Base-by-base conservation (phyloP, 2,113 vertebrate species). In the Corynorhinus townsendii region DNA sequence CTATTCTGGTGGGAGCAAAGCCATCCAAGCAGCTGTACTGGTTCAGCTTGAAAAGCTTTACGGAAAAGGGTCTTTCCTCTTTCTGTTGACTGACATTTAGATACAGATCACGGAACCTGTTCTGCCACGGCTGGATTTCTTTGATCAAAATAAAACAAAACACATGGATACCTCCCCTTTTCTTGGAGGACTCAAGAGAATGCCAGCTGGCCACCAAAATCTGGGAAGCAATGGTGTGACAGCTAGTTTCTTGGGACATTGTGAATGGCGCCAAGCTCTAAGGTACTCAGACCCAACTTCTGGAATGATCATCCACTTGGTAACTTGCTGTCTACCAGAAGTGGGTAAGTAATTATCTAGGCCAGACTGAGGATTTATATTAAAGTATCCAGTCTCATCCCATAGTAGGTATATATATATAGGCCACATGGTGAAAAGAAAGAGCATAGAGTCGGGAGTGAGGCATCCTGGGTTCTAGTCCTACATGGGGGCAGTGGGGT, bases 371-470 rank as follows among this genome's bases (percentile, higher is more conserved):
- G n/a, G 69, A 28, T 22, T 86, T 75, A 68, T 66, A 47, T 89
- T 11, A 17, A 79, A 64, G 15, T 49, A 19, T 68, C 43, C 43
- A 72, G 35, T 28, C 79, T 24, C 11, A 45, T 64, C 59, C 69
- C 30, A 30, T 17, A 38, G 26, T 26, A 81, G 52, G 43, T 54
- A 54, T 52, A 73, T 54, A 54, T 52, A 73, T 24, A 33, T 59
- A 96, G 95, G 95, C 88, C 68, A 88, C 43, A 15, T 75, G 90
- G 94, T 88, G 77, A 87, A 86, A 52, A 62, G 52, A 28, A 93
- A 76, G 81, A 35, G 2, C 81, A 0, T 20, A 35, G 30, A 87
- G 33, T 79, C 15, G 35, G 66, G 54, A 75, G 54, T 45, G 76
- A 71, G 40, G 84, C 22, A 19, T n/a, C 35, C 35, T 28, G 43